Evolutionary conservation across 1,140 invertebrate species (phyloP), one percentile per base, ranked within the genome.

Genomic region (Liolophura sinensis): DNA sequence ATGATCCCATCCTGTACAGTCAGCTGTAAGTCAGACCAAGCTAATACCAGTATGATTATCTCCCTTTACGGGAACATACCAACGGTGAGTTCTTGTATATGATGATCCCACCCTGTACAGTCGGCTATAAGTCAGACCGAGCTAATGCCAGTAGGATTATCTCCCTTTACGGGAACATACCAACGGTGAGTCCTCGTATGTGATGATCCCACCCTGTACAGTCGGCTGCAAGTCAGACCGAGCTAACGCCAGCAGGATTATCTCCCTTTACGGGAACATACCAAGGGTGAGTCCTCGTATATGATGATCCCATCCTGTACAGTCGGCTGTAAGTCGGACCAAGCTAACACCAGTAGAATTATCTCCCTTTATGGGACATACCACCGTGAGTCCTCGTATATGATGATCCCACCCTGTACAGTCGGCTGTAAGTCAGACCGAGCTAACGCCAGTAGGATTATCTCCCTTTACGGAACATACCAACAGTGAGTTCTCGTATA

Each of bases 1-100:
- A n/a, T n/a, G n/a, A n/a, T n/a, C n/a, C n/a, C n/a, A n/a, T n/a
- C n/a, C n/a, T n/a, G n/a, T n/a, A n/a, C n/a, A n/a, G n/a, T n/a
- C n/a, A n/a, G 93, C 77, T 97, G 95, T 0, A 96, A 87, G 0
- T n/a, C n/a, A n/a, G n/a, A n/a, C n/a, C n/a, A n/a, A n/a, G n/a
- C n/a, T n/a, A n/a, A n/a, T n/a, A n/a, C n/a, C n/a, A n/a, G n/a
- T n/a, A n/a, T n/a, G n/a, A n/a, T n/a, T n/a, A n/a, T n/a, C n/a
- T n/a, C n/a, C n/a, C n/a, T n/a, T n/a, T n/a, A n/a, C 22, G 16
- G 22, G 16, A 15, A 67, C 71, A 67, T 64, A 83, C 94, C 48
- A 99, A 83, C 1, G 96, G 94, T 16, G 95, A 97, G 84, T 99
- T 96, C 83, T 98, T 95, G 81, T 95, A 95, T 12, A 92, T 86